Evolutionary conservation across 2,888 invertebrate species (phyloP), one percentile per base, ranked within the genome.

Genomic region (Siphlonurus alternatus): DNA sequence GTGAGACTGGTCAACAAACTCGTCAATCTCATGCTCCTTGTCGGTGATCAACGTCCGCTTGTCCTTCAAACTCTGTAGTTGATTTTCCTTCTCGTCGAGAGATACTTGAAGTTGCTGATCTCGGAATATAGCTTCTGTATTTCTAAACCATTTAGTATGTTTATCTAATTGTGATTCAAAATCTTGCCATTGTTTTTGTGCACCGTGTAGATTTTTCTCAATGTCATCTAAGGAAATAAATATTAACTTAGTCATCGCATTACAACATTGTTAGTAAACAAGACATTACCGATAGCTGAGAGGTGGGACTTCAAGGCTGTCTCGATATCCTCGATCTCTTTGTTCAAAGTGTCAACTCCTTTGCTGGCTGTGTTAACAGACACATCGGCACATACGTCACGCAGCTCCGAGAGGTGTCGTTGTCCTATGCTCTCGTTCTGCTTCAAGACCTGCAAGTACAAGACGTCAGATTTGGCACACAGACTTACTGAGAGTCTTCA

Each of bases 1-100:
- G 73, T 95, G 93, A n/a, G 92, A 89, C 71, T 85, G 86, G 74
- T 96, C 95, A 23, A 92, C 85, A 72, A 95, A 94, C 15, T 84
- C 81, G 74, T 95, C 95, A 56, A 96, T 85, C 72, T 87, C 87
- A 70, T 86, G 84, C 75, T 96, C 95, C 71, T 90, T 88, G 15
- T 82, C 82, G 62, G 86, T 78, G 61, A 96, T 87, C 62, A 83
- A 81, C 67, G 90, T 88, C 22, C 90, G 83, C 70, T 88, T 82
- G 62, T 86, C 83, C 70, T 86, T 84, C 69, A 88, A 88, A 63
- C 80, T 79, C 67, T 84, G 81, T 15, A 93, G 76, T 70, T 89
- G 87, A 24, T 80, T 78, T 71, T 86, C 83, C 75, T 96, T 97
- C 70, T 93, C 93, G 61, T 84, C 79, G 22, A 93, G 75, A 0